phyloP scores from a whole-genome alignment of 2,888 invertebrate genomes.

The Molorchus minor region DNA sequence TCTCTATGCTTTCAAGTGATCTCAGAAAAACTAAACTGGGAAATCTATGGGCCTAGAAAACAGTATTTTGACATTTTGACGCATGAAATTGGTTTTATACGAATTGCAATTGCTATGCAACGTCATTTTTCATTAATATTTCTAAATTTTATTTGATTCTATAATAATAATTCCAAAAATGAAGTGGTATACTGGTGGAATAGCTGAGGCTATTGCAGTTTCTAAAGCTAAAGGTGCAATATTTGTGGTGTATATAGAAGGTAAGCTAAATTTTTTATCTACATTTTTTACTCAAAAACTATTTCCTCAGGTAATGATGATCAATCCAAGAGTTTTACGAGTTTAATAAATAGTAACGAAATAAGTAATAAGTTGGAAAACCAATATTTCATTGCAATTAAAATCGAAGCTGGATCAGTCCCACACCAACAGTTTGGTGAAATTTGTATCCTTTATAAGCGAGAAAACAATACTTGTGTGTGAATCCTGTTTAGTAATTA shows the following conservation, averaged over 20 bases:
- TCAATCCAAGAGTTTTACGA: constrained; percentile 71
- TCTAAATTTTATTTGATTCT: not conserved
- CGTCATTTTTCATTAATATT: constrained; percentile 15
- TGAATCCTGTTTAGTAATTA: no score
- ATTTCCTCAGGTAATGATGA: constrained; percentile 75
- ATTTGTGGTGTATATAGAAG: constrained; percentile 87
- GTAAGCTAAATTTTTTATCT: constrained; percentile 61
- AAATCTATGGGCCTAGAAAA: no score
- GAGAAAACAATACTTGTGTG: no score
- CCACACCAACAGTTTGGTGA: constrained; percentile 82
- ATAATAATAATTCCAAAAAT: constrained; percentile 61
- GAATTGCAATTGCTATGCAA: not conserved
- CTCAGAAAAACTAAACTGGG: no score
- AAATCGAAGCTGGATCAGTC: constrained; percentile 77
- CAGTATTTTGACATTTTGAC: no score
- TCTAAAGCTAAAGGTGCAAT: constrained; percentile 81
- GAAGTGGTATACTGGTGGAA: constrained; percentile 88
- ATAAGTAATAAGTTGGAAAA: constrained; percentile 70
- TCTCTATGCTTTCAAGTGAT: no score
- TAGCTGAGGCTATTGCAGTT: constrained; percentile 80
- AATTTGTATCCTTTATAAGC: constrained; percentile 81
- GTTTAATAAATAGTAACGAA: constrained; percentile 68
- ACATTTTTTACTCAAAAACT: constrained; percentile 3
- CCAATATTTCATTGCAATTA: constrained; percentile 78
- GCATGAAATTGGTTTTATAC: no score